These are phyloP conservation scores for Leptodactylus fuscus DNA, from an alignment of 2,113 vertebrate genomes.

Conservation along the genomic window DNA sequence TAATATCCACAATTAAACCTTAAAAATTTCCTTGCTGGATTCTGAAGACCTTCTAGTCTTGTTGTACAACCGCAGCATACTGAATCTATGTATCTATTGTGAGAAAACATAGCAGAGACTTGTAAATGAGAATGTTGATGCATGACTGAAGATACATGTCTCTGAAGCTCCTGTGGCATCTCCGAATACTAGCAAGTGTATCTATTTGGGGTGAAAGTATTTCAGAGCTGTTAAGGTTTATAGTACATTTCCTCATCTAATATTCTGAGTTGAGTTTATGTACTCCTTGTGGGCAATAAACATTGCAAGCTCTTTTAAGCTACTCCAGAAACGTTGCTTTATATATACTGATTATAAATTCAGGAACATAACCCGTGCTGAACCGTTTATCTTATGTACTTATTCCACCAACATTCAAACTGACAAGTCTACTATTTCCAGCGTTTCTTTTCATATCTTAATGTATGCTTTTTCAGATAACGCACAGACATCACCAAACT, in stretches of 20 bases:
- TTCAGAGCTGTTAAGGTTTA: conserved; percentile 54
- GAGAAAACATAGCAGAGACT: conserved; percentile 11
- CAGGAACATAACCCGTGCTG: conserved; percentile 79
- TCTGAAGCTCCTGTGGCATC: conserved; percentile 30
- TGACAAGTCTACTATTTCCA: conserved; percentile 80
- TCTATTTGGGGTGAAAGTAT: conserved; percentile 55
- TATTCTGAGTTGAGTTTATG: conserved; percentile 60
- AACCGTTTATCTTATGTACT: conserved; percentile 84
- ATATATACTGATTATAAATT: conserved; percentile 77
- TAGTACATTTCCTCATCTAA: conserved; percentile 56
- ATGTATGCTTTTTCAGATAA: conserved; percentile 76
- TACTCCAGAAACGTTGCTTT: conserved; percentile 65
- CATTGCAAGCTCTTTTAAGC: conserved; percentile 64
- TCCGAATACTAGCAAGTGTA: conserved; percentile 37
- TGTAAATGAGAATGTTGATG: conserved; percentile 19
- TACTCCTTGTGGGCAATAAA: conserved; percentile 67
- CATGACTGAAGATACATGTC: conserved; percentile 39
- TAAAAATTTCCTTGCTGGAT: neutral
- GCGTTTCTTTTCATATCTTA: conserved; percentile 77
- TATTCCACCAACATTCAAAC: conserved; percentile 86
- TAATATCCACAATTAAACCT: neutral
- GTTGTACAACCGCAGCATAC: neutral
- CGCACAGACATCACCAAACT: conserved; percentile 77
- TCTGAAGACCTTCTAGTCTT: neutral
- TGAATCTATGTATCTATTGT: conserved; percentile 12